Evolutionary conservation across 1,140 invertebrate species (phyloP), one percentile per base, ranked within the genome.

Genomic region (Pseudoatta argentina): DNA sequence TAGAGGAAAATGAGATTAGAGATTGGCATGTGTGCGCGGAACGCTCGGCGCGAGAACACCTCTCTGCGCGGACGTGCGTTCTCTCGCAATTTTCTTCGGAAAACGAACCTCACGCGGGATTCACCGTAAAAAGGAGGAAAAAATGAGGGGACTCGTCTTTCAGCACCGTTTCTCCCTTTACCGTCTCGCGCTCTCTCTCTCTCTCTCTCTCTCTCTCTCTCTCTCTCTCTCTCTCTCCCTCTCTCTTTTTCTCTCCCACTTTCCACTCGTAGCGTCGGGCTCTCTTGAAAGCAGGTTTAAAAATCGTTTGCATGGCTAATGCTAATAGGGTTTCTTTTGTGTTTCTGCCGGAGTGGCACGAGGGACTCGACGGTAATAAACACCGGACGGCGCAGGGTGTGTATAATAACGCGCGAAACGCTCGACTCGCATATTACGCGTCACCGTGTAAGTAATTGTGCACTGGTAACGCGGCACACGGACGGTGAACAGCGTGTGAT

Each of bases 1-100:
- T 90, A 83, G 83, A 89, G 78, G 88, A 87, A 89, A 90, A 90
- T 87, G 85, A 89, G 88, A 90, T 90, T 90, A 90, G 88, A 90
- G 85, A 90, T 90, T 87, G 88, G 88, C 85, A 78, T 87, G 77
- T 79, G 24, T 53, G 82, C 10, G 64, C 55, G 64, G 16, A 44
- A 48, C 75, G 59, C 59, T 51, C 51, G 18, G 39, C 66, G 77
- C 51, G n/a, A 34, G 39, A 48, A 69, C 86, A 61, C 75, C 55
- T 69, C 34, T 67, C 34, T 67, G 10, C n/a, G n/a, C 64, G 64
- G 34, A 44, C 55, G 34, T 57, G 59, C 34, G 18, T 57, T 78
- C 27, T 44, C 51, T 53, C 14, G 79, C 69, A 83, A 83, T 83
- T 83, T 83, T 83, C 79, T 83, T 83, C 21, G 8, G 59, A 30